Evolutionary conservation across 2,113 vertebrate genomes (phyloP).

Genomic region (Nerophis ophidion): DNA sequence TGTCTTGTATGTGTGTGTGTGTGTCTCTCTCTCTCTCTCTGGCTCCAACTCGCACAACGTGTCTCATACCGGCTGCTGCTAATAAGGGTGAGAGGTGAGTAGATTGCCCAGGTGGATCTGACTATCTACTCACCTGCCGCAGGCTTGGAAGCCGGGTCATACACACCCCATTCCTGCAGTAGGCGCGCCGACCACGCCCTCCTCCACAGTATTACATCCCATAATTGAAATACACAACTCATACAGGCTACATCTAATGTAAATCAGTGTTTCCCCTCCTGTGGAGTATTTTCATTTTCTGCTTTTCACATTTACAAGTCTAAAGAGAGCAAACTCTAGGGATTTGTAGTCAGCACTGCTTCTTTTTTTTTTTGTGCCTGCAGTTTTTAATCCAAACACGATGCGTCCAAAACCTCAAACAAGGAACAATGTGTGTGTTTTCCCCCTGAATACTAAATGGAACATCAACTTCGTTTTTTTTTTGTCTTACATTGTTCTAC

Average conservation of each 20-base stretch:
- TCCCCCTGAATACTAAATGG: not conserved
- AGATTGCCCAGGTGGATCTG: accelerated
- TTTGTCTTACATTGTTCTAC: not conserved
- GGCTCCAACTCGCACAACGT: too few species aligned
- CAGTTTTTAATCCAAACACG: conserved; percentile 20
- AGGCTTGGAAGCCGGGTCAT: too few species aligned
- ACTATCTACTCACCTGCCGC: too few species aligned
- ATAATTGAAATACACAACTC: conserved; percentile 47
- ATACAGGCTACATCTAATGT: conserved; percentile 29
- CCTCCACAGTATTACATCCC: conserved; percentile 27
- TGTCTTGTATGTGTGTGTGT: too few species aligned
- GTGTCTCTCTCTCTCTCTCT: too few species aligned
- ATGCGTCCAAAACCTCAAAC: conserved; percentile 1
- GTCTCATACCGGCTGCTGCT: too few species aligned
- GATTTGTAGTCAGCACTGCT: conserved; percentile 33
- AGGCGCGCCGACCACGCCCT: too few species aligned
- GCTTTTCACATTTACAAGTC: conserved; percentile 14
- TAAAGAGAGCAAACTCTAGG: conserved; percentile 30
- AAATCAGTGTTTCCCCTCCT: conserved; percentile 43
- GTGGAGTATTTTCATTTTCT: conserved; percentile 35
- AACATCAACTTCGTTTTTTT: not conserved
- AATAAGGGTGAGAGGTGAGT: too few species aligned
- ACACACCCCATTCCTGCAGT: too few species aligned
- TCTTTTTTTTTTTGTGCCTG: not conserved
- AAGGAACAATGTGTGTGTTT: not conserved